Percentiles rank a stretch among this genome's conserved stretches.
Evolutionary conservation across 2,113 vertebrate species (phyloP).

Genomic region (Delphinus delphis): DNA sequence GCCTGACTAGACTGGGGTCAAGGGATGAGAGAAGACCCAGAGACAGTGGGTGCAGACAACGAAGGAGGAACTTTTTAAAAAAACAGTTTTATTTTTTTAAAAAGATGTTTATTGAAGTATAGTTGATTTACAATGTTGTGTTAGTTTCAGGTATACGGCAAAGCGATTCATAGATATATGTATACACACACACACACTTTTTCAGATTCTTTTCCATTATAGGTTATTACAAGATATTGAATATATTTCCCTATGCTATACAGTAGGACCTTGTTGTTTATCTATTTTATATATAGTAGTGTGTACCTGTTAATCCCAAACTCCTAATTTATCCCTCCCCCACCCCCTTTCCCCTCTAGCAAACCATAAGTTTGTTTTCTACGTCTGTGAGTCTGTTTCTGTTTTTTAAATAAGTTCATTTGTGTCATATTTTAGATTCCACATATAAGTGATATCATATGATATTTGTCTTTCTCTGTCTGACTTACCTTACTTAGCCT

Average conservation of each 20-base stretch:
- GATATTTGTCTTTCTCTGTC: neutral
- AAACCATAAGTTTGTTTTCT: neutral
- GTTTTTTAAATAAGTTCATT: neutral
- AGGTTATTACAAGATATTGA: neutral
- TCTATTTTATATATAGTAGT: neutral
- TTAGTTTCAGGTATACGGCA: too few species aligned
- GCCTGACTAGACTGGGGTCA: neutral
- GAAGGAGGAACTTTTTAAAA: neutral
- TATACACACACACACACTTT: neutral
- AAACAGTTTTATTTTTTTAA: neutral
- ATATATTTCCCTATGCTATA: neutral
- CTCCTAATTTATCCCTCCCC: neutral
- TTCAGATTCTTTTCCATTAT: neutral
- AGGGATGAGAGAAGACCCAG: neutral
- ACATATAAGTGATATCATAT: neutral
- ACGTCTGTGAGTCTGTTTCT: neutral
- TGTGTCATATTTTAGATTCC: neutral
- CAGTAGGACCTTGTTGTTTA: neutral
- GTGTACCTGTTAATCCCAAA: neutral
- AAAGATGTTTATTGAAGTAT: too few species aligned
- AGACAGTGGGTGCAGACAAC: neutral
- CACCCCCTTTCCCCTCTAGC: neutral
- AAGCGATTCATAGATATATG: too few species aligned
- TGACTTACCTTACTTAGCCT: neutral
- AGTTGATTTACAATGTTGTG: too few species aligned